Conservation (phyloP, 2,113 vertebrate genomes). For the Peucedramus taeniatus region DNA sequence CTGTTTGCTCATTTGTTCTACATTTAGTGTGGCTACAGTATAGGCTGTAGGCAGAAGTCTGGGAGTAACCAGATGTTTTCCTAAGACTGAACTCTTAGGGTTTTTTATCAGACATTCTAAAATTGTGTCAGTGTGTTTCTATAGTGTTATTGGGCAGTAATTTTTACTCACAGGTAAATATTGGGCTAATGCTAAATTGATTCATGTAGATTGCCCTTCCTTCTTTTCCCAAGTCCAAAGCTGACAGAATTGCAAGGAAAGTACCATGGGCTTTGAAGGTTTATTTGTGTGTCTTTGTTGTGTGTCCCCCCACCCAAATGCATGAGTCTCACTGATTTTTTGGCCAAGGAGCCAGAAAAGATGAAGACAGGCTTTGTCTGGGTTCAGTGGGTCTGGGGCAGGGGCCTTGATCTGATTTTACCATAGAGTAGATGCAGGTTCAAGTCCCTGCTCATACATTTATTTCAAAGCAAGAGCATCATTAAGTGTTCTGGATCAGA, state of each 20-base stretch:
- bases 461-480: background rate
- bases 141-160: background rate
- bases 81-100: background rate
- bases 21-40: background rate
- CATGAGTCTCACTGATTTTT: background rate
- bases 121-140: background rate
- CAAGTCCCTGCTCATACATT: background rate
- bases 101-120: background rate
- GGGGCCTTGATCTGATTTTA: background rate
- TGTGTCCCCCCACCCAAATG: background rate
- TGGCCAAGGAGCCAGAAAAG: background rate
- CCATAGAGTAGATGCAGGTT: background rate
- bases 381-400: background rate
- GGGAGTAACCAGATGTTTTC: background rate
- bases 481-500: background rate
- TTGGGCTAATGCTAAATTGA: background rate
- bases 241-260: background rate
- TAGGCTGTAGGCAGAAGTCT: background rate
- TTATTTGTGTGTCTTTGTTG: background rate
- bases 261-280: background rate
- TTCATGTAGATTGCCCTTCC: background rate
- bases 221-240: background rate
- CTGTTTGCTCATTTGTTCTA: background rate
- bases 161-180: background rate
- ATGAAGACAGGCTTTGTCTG: background rate